phyloP scores from a whole-genome alignment of 1,140 invertebrate species.

The Trinorchestia longiramus region DNA sequence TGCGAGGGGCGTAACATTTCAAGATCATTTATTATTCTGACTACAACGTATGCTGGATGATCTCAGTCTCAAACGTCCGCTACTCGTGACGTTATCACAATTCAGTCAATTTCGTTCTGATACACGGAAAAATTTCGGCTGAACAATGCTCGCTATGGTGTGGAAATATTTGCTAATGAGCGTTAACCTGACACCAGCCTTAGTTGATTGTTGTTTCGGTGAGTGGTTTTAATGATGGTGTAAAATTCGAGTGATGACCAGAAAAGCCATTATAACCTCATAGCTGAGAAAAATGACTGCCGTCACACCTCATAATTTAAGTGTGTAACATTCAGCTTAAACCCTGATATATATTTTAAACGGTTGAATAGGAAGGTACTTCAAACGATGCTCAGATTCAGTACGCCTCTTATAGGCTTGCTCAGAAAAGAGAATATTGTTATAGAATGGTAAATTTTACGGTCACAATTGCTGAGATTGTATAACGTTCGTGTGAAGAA shows the following conservation, averaged over 20 bases:
- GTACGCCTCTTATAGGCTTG: too few species aligned
- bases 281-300: too few species aligned
- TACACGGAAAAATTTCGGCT: background rate
- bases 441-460: too few species aligned
- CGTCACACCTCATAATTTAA: too few species aligned
- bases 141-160: background rate
- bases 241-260: background rate
- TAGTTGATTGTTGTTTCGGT: background rate
- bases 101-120: background rate
- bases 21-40: background rate
- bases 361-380: too few species aligned
- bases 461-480: too few species aligned
- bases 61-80: background rate
- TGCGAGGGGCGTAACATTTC: background rate
- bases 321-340: too few species aligned
- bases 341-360: too few species aligned
- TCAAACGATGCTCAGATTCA: too few species aligned
- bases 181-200: background rate
- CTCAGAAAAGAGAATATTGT: too few species aligned
- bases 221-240: background rate
- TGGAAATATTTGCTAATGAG: background rate
- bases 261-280: too few species aligned
- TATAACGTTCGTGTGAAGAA: too few species aligned
- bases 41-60: background rate
- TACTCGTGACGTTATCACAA: background rate